These are phyloP conservation scores for Agrochola lota DNA, from an alignment of 2,888 invertebrate genomes.

Conservation along the genomic window DNA sequence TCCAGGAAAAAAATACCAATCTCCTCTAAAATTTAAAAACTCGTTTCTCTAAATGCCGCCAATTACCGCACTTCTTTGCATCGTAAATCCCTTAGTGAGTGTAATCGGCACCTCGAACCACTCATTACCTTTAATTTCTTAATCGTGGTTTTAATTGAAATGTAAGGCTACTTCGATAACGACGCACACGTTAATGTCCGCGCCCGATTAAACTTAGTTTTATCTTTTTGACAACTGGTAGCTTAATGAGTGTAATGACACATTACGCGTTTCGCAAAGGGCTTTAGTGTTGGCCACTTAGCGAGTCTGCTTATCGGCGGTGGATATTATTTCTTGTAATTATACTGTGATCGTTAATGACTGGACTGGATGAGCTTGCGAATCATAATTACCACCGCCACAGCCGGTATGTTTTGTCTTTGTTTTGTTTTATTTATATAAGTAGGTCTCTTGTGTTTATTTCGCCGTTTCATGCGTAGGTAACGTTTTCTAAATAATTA, in stretches of 20 bases:
- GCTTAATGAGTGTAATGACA: conserved; percentile 72
- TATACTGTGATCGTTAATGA: conserved; percentile 53
- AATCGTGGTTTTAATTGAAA: conserved; percentile 88
- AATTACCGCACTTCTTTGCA: conserved; percentile 76
- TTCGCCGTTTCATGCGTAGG: background rate
- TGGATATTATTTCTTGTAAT: conserved; percentile 58
- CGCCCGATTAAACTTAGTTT: conserved; percentile 74
- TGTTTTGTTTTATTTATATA: background rate
- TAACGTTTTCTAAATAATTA: background rate
- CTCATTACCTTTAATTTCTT: conserved; percentile 88
- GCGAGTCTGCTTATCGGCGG: conserved; percentile 53
- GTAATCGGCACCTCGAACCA: conserved; percentile 80
- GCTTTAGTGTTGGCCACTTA: conserved; percentile 62
- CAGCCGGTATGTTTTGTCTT: background rate
- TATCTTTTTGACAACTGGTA: conserved; percentile 76
- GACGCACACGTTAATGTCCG: conserved; percentile 79
- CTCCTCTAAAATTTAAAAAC: conserved; percentile 48
- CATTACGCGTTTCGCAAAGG: conserved; percentile 57
- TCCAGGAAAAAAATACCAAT: conserved; percentile 6
- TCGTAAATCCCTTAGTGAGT: conserved; percentile 75
- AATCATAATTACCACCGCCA: conserved; percentile 44
- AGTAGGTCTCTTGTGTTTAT: background rate
- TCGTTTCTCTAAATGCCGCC: conserved; percentile 71
- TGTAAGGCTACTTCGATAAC: conserved; percentile 83
- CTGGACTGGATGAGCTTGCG: conserved; percentile 37